Conservation (phyloP, 2,797 vertebrate genomes). For the Darevskia nairensis region DNA sequence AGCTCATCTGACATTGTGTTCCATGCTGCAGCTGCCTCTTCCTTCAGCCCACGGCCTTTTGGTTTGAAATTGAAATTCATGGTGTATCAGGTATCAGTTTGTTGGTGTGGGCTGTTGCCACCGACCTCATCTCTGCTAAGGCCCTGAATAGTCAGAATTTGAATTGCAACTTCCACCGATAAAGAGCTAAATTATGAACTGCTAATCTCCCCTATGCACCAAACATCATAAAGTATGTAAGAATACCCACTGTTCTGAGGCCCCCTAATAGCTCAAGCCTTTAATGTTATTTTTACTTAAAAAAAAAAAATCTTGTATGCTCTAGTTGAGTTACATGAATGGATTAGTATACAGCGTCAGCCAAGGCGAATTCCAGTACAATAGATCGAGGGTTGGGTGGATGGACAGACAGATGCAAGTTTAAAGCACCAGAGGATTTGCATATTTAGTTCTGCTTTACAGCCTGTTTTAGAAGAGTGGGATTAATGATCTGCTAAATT, state of each 20-base stretch:
- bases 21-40: slow-evolving; percentile 50
- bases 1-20: slow-evolving; percentile 35
- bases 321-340: slow-evolving; percentile 69
- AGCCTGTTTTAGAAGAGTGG: slow-evolving; percentile 75
- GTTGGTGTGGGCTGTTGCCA: slow-evolving; percentile 58
- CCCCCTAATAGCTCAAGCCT: slow-evolving; percentile 8
- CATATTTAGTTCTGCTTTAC: slow-evolving; percentile 80
- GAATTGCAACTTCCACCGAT: slow-evolving; percentile 54
- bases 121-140: slow-evolving; percentile 54
- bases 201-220: slow-evolving; percentile 38
- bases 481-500: slow-evolving; percentile 82
- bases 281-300: slow-evolving; percentile 39
- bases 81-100: slow-evolving; percentile 50
- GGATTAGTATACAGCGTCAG: slow-evolving; percentile 64
- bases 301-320: slow-evolving; percentile 43
- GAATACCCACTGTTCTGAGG: slow-evolving; percentile 15
- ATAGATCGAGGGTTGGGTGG: slow-evolving; percentile 69
- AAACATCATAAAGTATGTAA: slow-evolving; percentile 44
- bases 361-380: slow-evolving; percentile 67
- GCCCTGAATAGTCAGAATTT: slow-evolving; percentile 56
- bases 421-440: slow-evolving; percentile 77
- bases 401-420: slow-evolving; percentile 75
- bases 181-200: slow-evolving; percentile 58
- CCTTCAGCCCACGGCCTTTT: slow-evolving; percentile 46
- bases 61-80: slow-evolving; percentile 64